A percentile compares a stretch with the other conserved stretches of the same genome.
Evolutionary conservation across 2,113 vertebrate genomes (phyloP).

Genomic region (Nettapus auritus): DNA sequence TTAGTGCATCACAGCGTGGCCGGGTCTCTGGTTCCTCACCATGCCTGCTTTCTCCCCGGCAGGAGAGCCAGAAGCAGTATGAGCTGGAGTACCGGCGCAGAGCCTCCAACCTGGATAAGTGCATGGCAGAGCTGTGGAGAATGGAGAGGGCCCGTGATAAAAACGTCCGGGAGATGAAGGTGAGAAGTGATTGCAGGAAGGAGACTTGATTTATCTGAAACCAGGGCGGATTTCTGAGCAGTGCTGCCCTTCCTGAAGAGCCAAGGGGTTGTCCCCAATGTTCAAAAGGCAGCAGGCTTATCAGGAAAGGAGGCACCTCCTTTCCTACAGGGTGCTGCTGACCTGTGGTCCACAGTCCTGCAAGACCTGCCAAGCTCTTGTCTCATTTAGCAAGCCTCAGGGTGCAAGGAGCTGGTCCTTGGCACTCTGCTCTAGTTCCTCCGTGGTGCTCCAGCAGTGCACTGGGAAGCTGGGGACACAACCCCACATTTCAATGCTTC

Average conservation of each 20-base stretch:
- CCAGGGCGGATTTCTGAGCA: neutral
- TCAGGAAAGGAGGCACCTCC: neutral
- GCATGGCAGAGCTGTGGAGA: constrained; percentile 84
- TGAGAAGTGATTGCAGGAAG: neutral
- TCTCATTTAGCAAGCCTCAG: neutral
- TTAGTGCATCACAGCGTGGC: too few relatives aligned
- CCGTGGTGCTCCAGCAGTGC: neutral
- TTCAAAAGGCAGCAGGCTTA: neutral
- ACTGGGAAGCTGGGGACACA: neutral
- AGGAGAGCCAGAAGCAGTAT: constrained; percentile 89
- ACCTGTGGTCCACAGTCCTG: neutral
- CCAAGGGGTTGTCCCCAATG: accelerated
- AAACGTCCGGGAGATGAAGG: constrained; percentile 81
- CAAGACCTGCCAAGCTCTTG: neutral
- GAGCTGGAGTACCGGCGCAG: constrained; percentile 87
- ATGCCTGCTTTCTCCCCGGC: neutral
- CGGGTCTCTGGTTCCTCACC: neutral
- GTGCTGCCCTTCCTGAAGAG: neutral
- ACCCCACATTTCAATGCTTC: neutral
- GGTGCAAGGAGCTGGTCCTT: neutral
- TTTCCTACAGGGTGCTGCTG: neutral
- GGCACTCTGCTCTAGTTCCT: neutral
- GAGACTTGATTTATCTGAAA: neutral
- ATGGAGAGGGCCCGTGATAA: constrained; percentile 82
- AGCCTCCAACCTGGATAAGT: constrained; percentile 79